These are phyloP conservation scores for Elachura formosa DNA, from an alignment of 2,113 vertebrate genomes.

Conservation along the genomic window DNA sequence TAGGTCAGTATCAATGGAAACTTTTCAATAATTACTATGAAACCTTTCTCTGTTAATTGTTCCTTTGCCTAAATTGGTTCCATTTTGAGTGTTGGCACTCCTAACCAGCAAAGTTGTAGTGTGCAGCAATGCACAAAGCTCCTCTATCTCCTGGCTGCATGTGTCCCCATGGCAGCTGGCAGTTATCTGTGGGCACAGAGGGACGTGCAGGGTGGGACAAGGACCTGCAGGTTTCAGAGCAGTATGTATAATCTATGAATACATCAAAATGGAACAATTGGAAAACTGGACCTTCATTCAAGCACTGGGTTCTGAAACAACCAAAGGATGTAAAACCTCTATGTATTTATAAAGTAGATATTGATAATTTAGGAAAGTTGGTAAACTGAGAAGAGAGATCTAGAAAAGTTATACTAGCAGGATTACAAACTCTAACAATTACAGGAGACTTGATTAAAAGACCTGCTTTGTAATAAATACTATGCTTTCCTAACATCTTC, in stretches of 20 bases:
- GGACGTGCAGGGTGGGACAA: accelerated
- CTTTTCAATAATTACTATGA: background rate
- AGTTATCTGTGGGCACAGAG: background rate
- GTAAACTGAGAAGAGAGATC: background rate
- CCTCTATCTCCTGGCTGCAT: background rate
- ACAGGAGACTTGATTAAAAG: background rate
- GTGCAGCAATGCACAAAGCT: background rate
- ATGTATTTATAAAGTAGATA: background rate
- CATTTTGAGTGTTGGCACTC: background rate
- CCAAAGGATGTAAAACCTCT: background rate
- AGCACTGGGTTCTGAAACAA: background rate
- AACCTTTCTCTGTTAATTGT: background rate
- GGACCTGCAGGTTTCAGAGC: background rate
- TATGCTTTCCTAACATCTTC: background rate
- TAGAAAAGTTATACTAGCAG: background rate
- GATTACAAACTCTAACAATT: background rate
- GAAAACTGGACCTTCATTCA: background rate
- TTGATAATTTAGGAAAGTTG: background rate
- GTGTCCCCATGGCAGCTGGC: background rate
- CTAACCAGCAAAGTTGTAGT: background rate
- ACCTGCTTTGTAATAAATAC: background rate
- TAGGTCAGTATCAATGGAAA: background rate
- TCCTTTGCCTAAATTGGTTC: background rate
- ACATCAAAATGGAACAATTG: background rate
- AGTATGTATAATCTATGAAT: background rate